A percentile compares a stretch with the other conserved stretches of the same genome.
These are phyloP conservation scores for Parnassius apollo DNA, from an alignment of 2,888 invertebrate species.

Conservation along the genomic window DNA sequence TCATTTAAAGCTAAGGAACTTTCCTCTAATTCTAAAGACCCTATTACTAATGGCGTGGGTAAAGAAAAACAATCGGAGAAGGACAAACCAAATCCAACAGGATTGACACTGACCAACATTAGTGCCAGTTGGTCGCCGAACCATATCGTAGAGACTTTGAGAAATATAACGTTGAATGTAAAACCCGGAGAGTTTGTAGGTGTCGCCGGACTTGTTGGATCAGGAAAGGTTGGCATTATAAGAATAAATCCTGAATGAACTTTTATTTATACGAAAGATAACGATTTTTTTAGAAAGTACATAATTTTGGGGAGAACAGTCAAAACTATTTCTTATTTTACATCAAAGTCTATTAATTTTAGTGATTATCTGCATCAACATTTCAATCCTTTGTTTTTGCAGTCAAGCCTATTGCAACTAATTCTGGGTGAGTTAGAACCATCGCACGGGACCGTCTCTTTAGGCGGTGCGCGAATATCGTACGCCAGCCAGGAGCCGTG, in stretches of 20 bases:
- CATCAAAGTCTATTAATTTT: no score
- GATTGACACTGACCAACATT: slow-evolving; percentile 59
- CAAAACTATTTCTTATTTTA: no score
- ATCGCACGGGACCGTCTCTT: slow-evolving; percentile 79
- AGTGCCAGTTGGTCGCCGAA: slow-evolving; percentile 69
- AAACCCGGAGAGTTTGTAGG: slow-evolving; percentile 82
- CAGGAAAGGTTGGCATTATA: slow-evolving; percentile 81
- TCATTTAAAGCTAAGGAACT: slow-evolving; percentile 43
- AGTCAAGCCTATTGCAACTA: slow-evolving; percentile 85
- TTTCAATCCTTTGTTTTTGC: slow-evolving; percentile 16
- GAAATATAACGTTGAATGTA: slow-evolving; percentile 72
- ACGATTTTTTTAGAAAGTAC: no score
- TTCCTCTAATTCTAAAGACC: slow-evolving; percentile 23
- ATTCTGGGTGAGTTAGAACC: slow-evolving; percentile 87
- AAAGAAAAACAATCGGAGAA: slow-evolving; percentile 48
- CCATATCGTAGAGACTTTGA: slow-evolving; percentile 79
- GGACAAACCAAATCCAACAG: slow-evolving; percentile 48
- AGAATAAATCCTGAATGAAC: no score
- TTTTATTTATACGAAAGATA: no score
- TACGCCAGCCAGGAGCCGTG: slow-evolving; percentile 92
- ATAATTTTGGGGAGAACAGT: no score
- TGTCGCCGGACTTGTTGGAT: slow-evolving; percentile 88
- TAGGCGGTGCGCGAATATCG: slow-evolving; percentile 82
- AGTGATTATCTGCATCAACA: no score
- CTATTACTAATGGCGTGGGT: slow-evolving; percentile 46